Percentiles rank a stretch among this genome's conserved stretches.
These are phyloP conservation scores for Pseudomugil gertrudae DNA, from an alignment of 2,797 vertebrate genomes.

Conservation along the genomic window DNA sequence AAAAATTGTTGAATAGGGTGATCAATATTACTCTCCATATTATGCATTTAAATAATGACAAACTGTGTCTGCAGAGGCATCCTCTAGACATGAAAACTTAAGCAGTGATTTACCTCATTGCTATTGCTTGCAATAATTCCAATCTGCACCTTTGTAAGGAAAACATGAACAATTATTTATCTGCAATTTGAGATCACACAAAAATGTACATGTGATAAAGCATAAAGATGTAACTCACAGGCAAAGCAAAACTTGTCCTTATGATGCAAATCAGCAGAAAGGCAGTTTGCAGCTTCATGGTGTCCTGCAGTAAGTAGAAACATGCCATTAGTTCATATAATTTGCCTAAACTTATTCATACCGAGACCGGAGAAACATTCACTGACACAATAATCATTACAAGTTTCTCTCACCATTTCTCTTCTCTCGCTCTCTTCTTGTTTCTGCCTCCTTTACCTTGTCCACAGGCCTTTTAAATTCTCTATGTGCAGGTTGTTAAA, in stretches of 20 bases:
- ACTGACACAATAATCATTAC: neutral
- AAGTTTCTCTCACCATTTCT: constrained; percentile 46
- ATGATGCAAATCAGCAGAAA: constrained; percentile 67
- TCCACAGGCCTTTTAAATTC: constrained; percentile 69
- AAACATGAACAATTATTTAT: constrained; percentile 3
- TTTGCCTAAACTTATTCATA: neutral
- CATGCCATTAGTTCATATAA: neutral
- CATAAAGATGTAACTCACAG: constrained; percentile 61
- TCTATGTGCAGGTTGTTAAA: constrained; percentile 41
- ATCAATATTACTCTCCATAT: neutral
- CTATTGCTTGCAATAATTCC: constrained; percentile 81
- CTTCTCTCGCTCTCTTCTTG: constrained; percentile 25
- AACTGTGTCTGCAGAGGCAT: neutral
- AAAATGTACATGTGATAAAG: neutral
- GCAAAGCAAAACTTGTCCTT: constrained; percentile 65
- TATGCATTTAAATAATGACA: neutral
- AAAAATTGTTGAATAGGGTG: constrained; percentile 1
- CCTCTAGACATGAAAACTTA: neutral
- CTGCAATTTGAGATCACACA: neutral
- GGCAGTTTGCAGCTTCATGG: constrained; percentile 66
- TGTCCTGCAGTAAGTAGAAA: constrained; percentile 36
- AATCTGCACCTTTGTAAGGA: constrained; percentile 70
- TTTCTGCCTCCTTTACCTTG: constrained; percentile 28
- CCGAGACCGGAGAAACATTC: neutral
- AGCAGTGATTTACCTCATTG: constrained; percentile 73